Evolutionary conservation across 2,113 vertebrate species (phyloP).

Genomic region (Serinus canaria): DNA sequence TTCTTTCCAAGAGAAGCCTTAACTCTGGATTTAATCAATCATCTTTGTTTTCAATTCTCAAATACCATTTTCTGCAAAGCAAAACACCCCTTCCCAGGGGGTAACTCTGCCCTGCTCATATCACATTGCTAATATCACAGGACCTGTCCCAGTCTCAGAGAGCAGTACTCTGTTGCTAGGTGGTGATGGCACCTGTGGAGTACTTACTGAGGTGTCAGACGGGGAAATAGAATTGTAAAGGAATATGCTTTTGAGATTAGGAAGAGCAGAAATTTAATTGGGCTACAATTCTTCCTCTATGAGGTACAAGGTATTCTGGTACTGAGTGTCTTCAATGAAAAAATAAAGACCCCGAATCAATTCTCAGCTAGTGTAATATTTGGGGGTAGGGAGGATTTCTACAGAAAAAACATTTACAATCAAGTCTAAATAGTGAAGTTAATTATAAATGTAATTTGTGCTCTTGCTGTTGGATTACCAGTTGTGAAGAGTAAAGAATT

Average conservation of each 20-base stretch:
- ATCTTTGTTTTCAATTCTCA: not conserved
- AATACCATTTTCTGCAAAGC: not conserved
- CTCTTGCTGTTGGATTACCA: not conserved
- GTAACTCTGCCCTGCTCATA: not conserved
- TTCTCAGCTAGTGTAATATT: not conserved
- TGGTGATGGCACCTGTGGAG: conserved; percentile 9
- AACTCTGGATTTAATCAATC: not conserved
- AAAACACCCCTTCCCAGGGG: not conserved
- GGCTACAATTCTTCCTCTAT: not conserved
- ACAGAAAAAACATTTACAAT: not conserved
- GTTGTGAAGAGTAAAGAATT: not conserved
- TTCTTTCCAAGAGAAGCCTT: not conserved
- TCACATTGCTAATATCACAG: not conserved
- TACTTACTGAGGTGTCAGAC: not conserved
- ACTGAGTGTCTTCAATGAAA: not conserved
- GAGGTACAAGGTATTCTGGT: not conserved
- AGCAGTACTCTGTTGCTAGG: not conserved
- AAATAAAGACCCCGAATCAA: not conserved
- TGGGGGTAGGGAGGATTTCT: not conserved
- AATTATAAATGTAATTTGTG: not conserved
- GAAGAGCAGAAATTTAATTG: not conserved
- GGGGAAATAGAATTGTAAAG: not conserved
- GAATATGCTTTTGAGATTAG: not conserved
- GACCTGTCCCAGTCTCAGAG: not conserved
- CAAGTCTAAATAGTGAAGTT: not conserved